Evolutionary conservation across 2,797 vertebrate species (phyloP).

Genomic region (Enteromius trimaculatus): DNA sequence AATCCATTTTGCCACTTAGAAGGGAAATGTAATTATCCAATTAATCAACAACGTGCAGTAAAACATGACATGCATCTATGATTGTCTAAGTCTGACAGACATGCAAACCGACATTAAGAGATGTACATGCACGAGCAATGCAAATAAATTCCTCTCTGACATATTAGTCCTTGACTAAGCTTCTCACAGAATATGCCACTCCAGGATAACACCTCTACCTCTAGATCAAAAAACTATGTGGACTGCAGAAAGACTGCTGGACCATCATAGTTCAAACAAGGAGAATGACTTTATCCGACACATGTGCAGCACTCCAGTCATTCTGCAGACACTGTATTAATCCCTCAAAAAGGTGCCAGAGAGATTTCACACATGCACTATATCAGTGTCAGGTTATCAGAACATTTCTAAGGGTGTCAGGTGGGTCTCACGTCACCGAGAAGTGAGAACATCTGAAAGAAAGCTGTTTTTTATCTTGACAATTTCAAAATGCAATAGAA

Average conservation of each 20-base stretch:
- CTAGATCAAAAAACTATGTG: not conserved
- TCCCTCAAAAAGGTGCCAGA: not conserved
- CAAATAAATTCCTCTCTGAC: not conserved
- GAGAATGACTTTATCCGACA: not conserved
- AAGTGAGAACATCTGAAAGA: constrained; percentile 1
- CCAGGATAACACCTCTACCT: not conserved
- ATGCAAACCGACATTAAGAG: not conserved
- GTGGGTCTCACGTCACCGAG: not conserved
- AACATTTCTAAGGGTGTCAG: not conserved
- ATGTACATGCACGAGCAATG: not conserved
- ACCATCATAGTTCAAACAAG: not conserved
- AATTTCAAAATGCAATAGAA: constrained; percentile 1
- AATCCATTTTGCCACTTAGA: constrained; percentile 22
- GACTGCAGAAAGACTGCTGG: not conserved
- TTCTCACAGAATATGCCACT: not conserved
- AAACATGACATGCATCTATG: constrained; percentile 10
- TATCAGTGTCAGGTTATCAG: not conserved
- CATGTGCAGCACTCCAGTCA: not conserved
- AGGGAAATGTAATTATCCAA: not conserved
- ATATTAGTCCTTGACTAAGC: not conserved
- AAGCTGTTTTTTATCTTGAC: not conserved
- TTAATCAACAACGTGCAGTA: constrained; percentile 19
- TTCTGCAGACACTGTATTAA: constrained; percentile 15
- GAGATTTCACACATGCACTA: constrained; percentile 31
- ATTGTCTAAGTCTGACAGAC: not conserved